A percentile compares a stretch with the other conserved stretches of the same genome.
Evolutionary conservation across 1,140 invertebrate species (phyloP).

Genomic region (Steinernema khuongi): DNA sequence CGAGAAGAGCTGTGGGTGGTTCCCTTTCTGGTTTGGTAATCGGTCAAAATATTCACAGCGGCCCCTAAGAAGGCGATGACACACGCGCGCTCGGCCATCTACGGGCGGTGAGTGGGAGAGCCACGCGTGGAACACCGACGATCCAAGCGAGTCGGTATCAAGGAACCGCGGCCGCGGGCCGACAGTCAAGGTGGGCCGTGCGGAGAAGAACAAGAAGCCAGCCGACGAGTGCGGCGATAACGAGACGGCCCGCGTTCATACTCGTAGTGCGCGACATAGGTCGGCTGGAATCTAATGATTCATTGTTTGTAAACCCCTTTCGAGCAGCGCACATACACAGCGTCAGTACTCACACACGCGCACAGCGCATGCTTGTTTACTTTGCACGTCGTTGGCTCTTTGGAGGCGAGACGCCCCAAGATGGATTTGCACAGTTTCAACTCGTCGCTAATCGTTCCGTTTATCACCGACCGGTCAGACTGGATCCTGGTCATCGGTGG

Average conservation of each 20-base stretch:
- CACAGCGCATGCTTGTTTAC: conserved; percentile 10
- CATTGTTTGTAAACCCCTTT: conserved; percentile 17
- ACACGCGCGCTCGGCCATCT: background rate
- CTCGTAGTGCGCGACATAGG: conserved; percentile 4
- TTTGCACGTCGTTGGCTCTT: background rate
- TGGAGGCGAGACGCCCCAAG: background rate
- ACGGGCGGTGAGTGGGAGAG: background rate
- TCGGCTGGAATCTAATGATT: conserved; percentile 16
- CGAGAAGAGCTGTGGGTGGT: background rate
- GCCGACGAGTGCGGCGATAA: background rate
- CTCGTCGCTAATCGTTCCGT: background rate
- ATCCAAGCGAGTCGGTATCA: background rate
- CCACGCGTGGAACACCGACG: background rate
- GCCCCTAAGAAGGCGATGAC: background rate
- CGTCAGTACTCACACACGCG: conserved; percentile 6
- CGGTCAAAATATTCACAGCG: background rate
- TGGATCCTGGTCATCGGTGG: background rate
- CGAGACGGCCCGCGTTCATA: background rate
- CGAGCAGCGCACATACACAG: background rate
- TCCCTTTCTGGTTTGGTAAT: background rate
- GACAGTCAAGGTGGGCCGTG: background rate
- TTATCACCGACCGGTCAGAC: background rate
- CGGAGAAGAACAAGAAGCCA: background rate
- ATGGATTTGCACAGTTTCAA: conserved; percentile 6
- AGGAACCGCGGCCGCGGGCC: background rate